These are phyloP conservation scores for Metopia argyrocephala DNA, from an alignment of 2,888 invertebrate genomes.

Conservation along the genomic window DNA sequence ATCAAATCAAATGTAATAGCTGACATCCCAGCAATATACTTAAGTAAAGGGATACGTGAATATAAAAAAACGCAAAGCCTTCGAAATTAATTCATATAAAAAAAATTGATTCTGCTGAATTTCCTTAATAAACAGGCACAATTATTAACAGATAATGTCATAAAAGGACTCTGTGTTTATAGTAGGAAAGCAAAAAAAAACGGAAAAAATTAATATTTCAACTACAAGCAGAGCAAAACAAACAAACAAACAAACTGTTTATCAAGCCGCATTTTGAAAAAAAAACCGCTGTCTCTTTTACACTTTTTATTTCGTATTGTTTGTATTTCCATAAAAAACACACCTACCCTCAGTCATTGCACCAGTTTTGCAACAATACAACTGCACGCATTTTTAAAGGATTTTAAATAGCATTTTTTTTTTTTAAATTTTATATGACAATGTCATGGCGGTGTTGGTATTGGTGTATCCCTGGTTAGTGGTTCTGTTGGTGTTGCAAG, in stretches of 20 bases:
- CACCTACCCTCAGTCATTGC: too few species aligned
- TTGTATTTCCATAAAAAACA: too few species aligned
- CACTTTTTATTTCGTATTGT: constrained; percentile 1
- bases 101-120: too few species aligned
- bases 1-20: too few species aligned
- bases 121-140: too few species aligned
- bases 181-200: not conserved
- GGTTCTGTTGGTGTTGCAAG: not conserved
- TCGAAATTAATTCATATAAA: too few species aligned
- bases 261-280: constrained; percentile 47
- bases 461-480: not conserved
- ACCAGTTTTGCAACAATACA: not conserved
- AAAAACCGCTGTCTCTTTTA: not conserved
- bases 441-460: not conserved
- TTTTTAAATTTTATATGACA: not conserved
- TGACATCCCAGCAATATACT: too few species aligned
- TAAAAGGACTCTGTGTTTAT: too few species aligned
- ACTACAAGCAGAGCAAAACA: constrained; percentile 9
- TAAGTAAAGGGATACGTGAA: too few species aligned
- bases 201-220: constrained; percentile 2
- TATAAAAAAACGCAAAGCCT: too few species aligned
- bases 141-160: too few species aligned
- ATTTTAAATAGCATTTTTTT: not conserved
- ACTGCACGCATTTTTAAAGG: not conserved
- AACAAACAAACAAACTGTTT: constrained; percentile 32